These are phyloP conservation scores for Drosophila bunnanda DNA, from an alignment of 2,888 invertebrate genomes.

Conservation along the genomic window DNA sequence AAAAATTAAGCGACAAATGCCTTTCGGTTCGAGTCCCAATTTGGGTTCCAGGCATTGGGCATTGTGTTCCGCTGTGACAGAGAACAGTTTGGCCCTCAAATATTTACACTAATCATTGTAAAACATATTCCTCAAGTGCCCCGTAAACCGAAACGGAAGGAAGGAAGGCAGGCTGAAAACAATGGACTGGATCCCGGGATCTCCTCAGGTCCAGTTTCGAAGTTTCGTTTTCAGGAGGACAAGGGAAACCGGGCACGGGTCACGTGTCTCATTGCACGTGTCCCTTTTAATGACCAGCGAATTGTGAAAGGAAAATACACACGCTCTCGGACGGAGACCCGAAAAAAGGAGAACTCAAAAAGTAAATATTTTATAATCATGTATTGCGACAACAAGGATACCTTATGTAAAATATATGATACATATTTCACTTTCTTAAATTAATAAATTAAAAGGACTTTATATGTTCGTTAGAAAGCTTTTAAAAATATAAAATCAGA, in stretches of 20 bases:
- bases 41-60: constrained; percentile 19
- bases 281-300: constrained; percentile 84
- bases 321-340: constrained; percentile 3
- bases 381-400: neutral
- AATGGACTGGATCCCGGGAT: constrained; percentile 52
- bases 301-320: constrained; percentile 60
- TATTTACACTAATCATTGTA: constrained; percentile 69
- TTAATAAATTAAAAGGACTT: neutral
- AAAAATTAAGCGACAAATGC: constrained; percentile 81
- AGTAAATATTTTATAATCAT: constrained; percentile 17
- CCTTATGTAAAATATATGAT: neutral
- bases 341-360: constrained; percentile 61
- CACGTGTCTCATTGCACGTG: constrained; percentile 84
- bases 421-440: neutral
- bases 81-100: constrained; percentile 72
- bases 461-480: neutral
- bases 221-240: constrained; percentile 63
- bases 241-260: constrained; percentile 72
- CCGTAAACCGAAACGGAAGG: constrained; percentile 41
- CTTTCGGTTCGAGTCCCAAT: constrained; percentile 44
- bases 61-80: constrained; percentile 55
- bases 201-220: constrained; percentile 46
- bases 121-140: constrained; percentile 55
- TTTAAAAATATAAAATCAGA: neutral
- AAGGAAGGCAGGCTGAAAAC: constrained; percentile 34